phyloP scores from a whole-genome alignment of 2,888 invertebrate species.

The Creontiades dilutus region DNA sequence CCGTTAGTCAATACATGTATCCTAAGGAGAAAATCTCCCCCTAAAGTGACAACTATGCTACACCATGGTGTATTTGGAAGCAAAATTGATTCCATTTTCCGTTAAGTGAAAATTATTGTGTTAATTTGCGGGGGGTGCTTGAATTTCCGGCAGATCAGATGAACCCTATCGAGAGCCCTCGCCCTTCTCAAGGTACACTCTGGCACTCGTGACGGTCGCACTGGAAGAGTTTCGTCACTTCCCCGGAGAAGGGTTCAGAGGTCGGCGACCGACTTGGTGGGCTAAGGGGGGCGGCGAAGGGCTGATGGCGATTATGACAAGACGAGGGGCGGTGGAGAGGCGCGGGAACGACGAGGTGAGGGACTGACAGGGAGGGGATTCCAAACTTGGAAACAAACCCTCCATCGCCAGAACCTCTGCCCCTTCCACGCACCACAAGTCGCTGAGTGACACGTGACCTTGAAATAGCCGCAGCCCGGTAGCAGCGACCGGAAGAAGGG shows the following conservation, averaged over 20 bases:
- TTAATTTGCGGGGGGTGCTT: too few relatives aligned
- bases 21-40: too few relatives aligned
- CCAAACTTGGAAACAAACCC: background rate
- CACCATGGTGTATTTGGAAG: too few relatives aligned
- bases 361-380: background rate
- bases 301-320: background rate
- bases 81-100: too few relatives aligned
- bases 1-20: too few relatives aligned
- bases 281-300: background rate
- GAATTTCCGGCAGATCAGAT: too few relatives aligned
- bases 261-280: constrained; percentile 38
- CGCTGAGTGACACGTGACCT: constrained; percentile 53
- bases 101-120: too few relatives aligned
- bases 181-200: background rate
- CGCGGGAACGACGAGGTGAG: background rate
- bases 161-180: too few relatives aligned
- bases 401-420: background rate
- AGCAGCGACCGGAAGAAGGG: constrained; percentile 41
- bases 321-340: background rate
- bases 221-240: constrained; percentile 13
- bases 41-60: too few relatives aligned
- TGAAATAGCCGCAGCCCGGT: constrained; percentile 31
- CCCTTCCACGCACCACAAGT: background rate
- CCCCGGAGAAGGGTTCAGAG: background rate
- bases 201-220: background rate